A percentile compares a stretch with the other conserved stretches of the same genome.
phyloP scores from a whole-genome alignment of 30 jellyfish, hydroid and myxozoan species.

The Nemopilema nomurai region DNA sequence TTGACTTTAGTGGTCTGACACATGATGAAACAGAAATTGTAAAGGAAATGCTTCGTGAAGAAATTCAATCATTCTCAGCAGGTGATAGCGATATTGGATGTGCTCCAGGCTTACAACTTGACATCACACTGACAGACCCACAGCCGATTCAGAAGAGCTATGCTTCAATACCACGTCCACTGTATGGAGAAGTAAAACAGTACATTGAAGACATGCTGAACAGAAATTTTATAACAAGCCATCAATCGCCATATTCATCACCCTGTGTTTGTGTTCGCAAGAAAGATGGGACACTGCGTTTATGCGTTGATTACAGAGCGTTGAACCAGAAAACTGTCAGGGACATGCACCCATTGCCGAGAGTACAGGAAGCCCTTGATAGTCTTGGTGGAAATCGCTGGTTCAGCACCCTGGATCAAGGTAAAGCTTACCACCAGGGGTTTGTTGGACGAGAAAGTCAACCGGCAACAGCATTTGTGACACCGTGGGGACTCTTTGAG shows the following conservation, averaged over 20 bases:
- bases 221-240: not conserved
- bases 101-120: slow-evolving; percentile 15
- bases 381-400: slow-evolving; percentile 50
- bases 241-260: slow-evolving; percentile 26
- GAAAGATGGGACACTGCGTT: slow-evolving; percentile 36
- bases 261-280: slow-evolving; percentile 5
- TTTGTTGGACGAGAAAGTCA: slow-evolving; percentile 54
- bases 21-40: not conserved
- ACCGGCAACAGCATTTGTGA: slow-evolving; percentile 27
- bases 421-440: slow-evolving; percentile 71
- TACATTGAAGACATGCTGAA: slow-evolving; percentile 30
- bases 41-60: slow-evolving; percentile 17
- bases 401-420: slow-evolving; percentile 64
- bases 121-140: slow-evolving; percentile 10
- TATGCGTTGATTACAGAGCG: slow-evolving; percentile 43
- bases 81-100: slow-evolving; percentile 33
- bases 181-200: slow-evolving; percentile 27
- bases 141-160: slow-evolving; percentile 23
- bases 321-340: slow-evolving; percentile 15
- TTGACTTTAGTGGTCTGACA: not conserved
- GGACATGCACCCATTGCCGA: slow-evolving; percentile 56
- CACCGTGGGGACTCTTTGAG: slow-evolving; percentile 66
- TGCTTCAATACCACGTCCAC: slow-evolving; percentile 15
- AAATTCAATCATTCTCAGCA: slow-evolving; percentile 9
- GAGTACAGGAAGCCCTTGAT: slow-evolving; percentile 38